Evolutionary conservation across 2,113 vertebrate species (phyloP), one percentile per base, ranked within the genome.

Genomic region (Amia ocellicauda): DNA sequence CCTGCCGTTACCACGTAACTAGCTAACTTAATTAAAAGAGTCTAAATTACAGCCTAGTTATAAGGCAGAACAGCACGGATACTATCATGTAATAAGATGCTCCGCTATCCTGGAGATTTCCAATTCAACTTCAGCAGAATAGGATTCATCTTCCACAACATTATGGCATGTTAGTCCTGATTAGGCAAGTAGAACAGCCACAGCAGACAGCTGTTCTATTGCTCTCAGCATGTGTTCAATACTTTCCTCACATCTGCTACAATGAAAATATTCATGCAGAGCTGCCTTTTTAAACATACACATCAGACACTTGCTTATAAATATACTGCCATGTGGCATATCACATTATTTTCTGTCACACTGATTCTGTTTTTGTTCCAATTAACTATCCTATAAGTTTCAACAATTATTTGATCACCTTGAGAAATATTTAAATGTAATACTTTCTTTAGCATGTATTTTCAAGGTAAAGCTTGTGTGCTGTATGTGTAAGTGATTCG

Each of bases 151-250:
- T 23, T 23, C 11, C 20, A 20, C 4, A 53, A 53, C 51, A 53
- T 2, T 53, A 23, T 8, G 51, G 51, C 20, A 27, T 8, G 14
- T 19, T 3, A n/a, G 45, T 47, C 45, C 45, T n/a, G 45, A 47
- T 47, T 5, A 16, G 11, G 5, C 31, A 36, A 36, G 11, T 36
- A 36, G 42, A 17, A 49, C 10, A 49, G 56, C 56, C 58, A 45
- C 17, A 22, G 17, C 19, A 27, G 72, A 81, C 81, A 86, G 86
- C 78, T 88, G 84, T 73, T 79, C 72, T 47, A 73, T 74, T 86
- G 83, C 81, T 83, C 82, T 83, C 78, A 82, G 80, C 80, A 83
- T 88, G 86, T 88, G 78, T 75, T 82, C 82, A 84, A 86, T 82
- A 86, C 82, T 80, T 77, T 69, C 72, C 72, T 70, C 80, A 85